Conservation (phyloP, 2,113 vertebrate species). For the Sylvietta virens region DNA sequence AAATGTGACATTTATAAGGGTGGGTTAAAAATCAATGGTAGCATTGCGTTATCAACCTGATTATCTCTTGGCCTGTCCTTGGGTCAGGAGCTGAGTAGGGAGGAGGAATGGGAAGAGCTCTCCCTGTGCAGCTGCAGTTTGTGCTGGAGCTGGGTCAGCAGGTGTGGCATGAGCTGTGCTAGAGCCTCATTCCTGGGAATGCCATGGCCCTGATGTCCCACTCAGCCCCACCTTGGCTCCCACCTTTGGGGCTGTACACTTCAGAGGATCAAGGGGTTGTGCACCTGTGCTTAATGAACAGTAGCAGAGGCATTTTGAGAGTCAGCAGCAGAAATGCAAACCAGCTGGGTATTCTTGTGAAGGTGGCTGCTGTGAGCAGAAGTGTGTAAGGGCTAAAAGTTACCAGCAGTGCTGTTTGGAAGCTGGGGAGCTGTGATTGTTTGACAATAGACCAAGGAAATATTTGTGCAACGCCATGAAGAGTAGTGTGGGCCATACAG, state of each 20-base stretch:
- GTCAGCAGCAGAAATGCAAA: neutral
- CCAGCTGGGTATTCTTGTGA: neutral
- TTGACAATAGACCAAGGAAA: neutral
- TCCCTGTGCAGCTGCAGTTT: neutral
- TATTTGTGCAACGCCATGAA: neutral
- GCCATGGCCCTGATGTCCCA: rapidly evolving
- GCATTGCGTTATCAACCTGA: neutral
- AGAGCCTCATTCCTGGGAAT: neutral
- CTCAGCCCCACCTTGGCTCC: neutral
- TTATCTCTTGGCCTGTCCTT: rapidly evolving
- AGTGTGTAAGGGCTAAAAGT: neutral
- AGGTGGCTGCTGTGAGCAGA: neutral
- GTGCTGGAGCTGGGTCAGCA: neutral
- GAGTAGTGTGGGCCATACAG: neutral
- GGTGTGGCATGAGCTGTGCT: neutral
- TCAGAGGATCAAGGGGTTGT: neutral
- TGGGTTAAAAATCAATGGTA: neutral
- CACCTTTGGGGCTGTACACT: neutral
- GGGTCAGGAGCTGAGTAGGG: neutral
- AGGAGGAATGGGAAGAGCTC: neutral
- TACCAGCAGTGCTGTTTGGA: neutral
- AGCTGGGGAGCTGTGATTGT: neutral
- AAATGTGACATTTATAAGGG: neutral
- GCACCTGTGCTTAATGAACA: neutral
- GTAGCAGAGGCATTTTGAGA: neutral